Percentiles rank a stretch among this genome's conserved stretches.
These are phyloP conservation scores for Oreonectes daqikongensis DNA, from an alignment of 2,797 vertebrate species.

Conservation along the genomic window DNA sequence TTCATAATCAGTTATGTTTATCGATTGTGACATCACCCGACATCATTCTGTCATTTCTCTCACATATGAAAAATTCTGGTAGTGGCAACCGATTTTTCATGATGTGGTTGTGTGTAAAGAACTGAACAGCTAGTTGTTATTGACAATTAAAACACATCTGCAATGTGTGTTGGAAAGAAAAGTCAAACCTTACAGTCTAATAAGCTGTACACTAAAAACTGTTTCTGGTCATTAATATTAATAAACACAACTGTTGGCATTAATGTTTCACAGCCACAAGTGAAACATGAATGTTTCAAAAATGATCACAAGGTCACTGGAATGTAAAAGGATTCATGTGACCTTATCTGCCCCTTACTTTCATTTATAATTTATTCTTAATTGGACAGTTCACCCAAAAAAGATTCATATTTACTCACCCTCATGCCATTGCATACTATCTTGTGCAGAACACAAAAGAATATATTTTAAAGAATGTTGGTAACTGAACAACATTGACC, in stretches of 20 bases:
- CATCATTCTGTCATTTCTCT: background rate
- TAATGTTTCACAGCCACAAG: background rate
- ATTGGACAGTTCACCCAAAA: too few relatives aligned
- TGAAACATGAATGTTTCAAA: background rate
- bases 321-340: background rate
- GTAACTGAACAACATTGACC: too few relatives aligned
- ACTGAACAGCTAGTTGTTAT: background rate
- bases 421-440: too few relatives aligned
- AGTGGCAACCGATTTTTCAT: background rate
- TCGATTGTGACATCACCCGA: background rate
- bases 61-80: background rate
- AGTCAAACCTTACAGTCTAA: background rate
- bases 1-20: background rate
- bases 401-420: too few relatives aligned
- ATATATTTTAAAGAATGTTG: too few relatives aligned
- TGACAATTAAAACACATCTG: background rate
- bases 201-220: background rate
- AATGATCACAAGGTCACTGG: too few relatives aligned
- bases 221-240: too few relatives aligned
- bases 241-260: too few relatives aligned
- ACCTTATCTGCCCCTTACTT: slow-evolving; percentile 8
- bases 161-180: too few relatives aligned
- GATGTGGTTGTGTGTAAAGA: background rate
- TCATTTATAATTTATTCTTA: background rate
- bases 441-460: too few relatives aligned